Base-by-base conservation (phyloP, 2,113 vertebrate species). In the Illadopsis cleaveri region DNA sequence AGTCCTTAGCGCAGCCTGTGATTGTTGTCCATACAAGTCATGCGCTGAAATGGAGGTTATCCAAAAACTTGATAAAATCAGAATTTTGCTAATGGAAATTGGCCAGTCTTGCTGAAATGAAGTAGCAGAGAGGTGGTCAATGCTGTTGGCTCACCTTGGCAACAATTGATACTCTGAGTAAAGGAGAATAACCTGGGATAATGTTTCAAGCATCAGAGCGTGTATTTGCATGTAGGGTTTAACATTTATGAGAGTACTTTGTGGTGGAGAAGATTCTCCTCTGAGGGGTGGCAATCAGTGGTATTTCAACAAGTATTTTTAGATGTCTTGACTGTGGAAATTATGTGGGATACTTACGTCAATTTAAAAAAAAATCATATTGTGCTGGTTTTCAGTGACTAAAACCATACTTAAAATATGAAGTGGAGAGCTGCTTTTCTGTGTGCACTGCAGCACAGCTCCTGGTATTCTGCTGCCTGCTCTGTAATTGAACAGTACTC, bases 221-320 rank as follows among this genome's bases (percentile, higher is more conserved):
- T 3, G 1, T 0, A 1, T 51, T 28, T 75, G 37, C 14, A 1
- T 0, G 0, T 27, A 17, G 73, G 22, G 21, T 66, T 86, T 50
- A 57, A 40, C 6, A 16, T 84, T 72, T 75, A 22, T 60, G 65
- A 62, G 64, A 20, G 22, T 8, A 1, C 48, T 78, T 85, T 57
- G 53, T 75, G 57, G 33, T 38, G 15, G 44, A 17, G 56, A 75
- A 77, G 50, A 16, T 68, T 71, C 22, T 84, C 10, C 64, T 85
- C 31, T 10, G 35, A 78, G 44, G 57, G 53, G 6, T 82, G 66
- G 40, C 71, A 80, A 40, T 93, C 48, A 48, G 24, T 64, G 57
- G 9, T 61, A 72, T 82, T 94, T 95, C 82, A 89, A 91, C 61
- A 86, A 78, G 77, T 92, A 90, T 89, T 95, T 90, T 90, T 92